phyloP scores from a whole-genome alignment of 2,113 vertebrate species.

The Siniperca knerii region DNA sequence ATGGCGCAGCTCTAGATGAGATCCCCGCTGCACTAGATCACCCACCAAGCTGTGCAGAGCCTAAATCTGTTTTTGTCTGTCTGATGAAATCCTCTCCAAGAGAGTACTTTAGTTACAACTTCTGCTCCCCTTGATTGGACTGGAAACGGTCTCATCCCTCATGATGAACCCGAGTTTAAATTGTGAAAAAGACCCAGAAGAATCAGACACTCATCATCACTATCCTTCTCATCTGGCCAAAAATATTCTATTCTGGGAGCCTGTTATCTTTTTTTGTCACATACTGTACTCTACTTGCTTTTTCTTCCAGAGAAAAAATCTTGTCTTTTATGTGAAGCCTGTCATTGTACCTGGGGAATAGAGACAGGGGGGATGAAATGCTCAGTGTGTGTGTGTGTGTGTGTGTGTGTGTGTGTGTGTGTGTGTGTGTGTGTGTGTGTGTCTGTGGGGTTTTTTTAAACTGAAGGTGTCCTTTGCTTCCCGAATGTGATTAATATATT shows the following conservation, averaged over 20 bases:
- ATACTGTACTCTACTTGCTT: conserved; percentile 46
- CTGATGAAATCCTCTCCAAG: conserved; percentile 45
- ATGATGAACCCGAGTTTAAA: conserved; percentile 26
- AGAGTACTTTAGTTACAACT: conserved; percentile 21
- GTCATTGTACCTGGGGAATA: conserved; percentile 60
- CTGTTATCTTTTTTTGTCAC: conserved; percentile 77
- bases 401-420: not conserved
- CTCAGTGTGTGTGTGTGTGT: conserved; percentile 16
- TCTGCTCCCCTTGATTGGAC: conserved; percentile 41
- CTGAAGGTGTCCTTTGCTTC: conserved; percentile 13
- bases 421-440: not conserved
- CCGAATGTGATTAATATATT: conserved; percentile 47
- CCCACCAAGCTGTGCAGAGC: conserved; percentile 54
- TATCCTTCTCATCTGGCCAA: conserved; percentile 34
- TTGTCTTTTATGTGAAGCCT: conserved; percentile 74
- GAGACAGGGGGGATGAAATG: conserved; percentile 53
- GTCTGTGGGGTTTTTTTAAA: not conserved
- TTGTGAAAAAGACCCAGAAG: conserved; percentile 60
- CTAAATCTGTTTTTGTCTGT: conserved; percentile 45
- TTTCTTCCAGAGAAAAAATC: conserved; percentile 70
- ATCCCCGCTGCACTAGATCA: conserved; percentile 62
- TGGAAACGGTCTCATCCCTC: conserved; percentile 36
- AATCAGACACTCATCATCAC: conserved; percentile 59
- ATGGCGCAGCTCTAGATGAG: conserved; percentile 44
- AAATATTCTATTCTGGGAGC: conserved; percentile 55